Conservation (phyloP, 64 coral and sea anemone genomes). For the Dendronephthya gigantea region DNA sequence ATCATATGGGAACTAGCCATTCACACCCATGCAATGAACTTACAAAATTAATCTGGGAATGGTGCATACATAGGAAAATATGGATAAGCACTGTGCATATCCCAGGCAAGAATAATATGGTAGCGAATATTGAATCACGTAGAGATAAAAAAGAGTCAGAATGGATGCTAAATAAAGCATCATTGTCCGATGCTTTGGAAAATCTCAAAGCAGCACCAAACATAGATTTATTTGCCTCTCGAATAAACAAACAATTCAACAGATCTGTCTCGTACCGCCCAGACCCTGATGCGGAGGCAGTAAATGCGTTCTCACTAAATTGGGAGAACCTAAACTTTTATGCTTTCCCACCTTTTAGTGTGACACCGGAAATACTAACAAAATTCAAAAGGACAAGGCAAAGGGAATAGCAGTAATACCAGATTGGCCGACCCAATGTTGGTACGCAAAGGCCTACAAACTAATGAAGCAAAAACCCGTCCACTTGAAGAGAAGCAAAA, state of each 20-base stretch:
- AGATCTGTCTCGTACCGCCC: background rate
- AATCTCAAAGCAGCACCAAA: slow-evolving; percentile 3
- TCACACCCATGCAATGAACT: slow-evolving; percentile 25
- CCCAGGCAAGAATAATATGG: slow-evolving; percentile 22
- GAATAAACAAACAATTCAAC: too few species aligned
- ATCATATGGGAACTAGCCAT: slow-evolving; percentile 29
- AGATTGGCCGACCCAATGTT: background rate
- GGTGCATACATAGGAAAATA: too few species aligned
- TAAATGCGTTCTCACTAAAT: background rate
- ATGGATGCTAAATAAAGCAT: slow-evolving; percentile 25
- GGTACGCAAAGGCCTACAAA: background rate
- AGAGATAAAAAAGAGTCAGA: slow-evolving; percentile 14
- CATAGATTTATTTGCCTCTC: slow-evolving; percentile 27
- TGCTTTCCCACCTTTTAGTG: slow-evolving; percentile 18
- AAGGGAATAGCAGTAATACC: background rate
- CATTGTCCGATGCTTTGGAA: background rate
- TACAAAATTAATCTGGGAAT: background rate
- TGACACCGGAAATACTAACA: slow-evolving; percentile 20
- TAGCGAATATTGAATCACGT: slow-evolving; percentile 20
- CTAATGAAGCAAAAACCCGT: background rate
- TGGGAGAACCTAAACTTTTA: slow-evolving; percentile 6
- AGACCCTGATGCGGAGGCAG: slow-evolving; percentile 16
- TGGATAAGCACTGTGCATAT: slow-evolving; percentile 5
- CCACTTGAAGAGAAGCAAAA: background rate
- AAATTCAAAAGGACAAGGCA: slow-evolving; percentile 28